phyloP scores from a whole-genome alignment of 2,797 vertebrate genomes.

The Jordanella pulchra region DNA sequence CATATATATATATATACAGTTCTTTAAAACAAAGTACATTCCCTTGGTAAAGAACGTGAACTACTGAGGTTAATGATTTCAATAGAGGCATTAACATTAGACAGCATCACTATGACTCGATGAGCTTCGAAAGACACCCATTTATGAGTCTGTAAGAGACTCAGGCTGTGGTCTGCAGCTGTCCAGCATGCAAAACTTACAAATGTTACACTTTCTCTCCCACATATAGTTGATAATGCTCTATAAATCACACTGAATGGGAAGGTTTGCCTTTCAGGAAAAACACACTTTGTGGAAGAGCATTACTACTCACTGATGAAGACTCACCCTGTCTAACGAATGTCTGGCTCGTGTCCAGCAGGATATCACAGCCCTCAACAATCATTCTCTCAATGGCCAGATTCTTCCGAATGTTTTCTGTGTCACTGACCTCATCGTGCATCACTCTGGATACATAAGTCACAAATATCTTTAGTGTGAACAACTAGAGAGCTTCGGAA shows the following conservation, averaged over 20 bases:
- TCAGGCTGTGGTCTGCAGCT: neutral
- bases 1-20: too few species aligned
- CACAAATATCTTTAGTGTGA: neutral
- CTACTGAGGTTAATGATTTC: neutral
- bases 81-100: too few species aligned
- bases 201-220: neutral
- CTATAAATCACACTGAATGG: neutral
- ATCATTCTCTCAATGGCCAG: constrained; percentile 98
- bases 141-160: neutral
- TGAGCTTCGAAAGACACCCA: too few species aligned
- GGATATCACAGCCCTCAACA: constrained; percentile 97
- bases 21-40: too few species aligned
- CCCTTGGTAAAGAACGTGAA: too few species aligned
- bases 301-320: neutral
- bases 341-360: constrained; percentile 97
- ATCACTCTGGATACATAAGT: constrained; percentile 84
- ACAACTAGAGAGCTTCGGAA: neutral
- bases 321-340: constrained; percentile 96
- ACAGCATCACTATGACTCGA: too few species aligned
- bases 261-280: neutral
- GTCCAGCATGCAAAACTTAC: neutral
- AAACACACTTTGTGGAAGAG: neutral
- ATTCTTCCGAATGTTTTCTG: constrained; percentile 98
- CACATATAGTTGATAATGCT: neutral
- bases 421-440: constrained; percentile 99